Evolutionary conservation across 1,140 invertebrate species (phyloP).

Genomic region (Tetragonula clypearis): DNA sequence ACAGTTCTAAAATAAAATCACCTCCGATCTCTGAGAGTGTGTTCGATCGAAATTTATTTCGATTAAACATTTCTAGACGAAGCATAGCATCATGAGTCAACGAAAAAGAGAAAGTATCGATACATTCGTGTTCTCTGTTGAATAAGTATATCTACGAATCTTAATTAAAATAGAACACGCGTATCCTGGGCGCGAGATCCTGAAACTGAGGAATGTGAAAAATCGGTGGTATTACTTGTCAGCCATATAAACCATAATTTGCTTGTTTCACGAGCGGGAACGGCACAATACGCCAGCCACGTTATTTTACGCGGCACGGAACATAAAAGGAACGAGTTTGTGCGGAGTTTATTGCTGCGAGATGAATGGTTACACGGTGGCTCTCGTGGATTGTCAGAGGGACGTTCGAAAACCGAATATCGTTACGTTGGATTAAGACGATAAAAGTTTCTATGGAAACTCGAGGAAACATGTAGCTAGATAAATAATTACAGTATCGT

Average conservation of each 20-base stretch:
- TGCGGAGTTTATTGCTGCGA: not conserved
- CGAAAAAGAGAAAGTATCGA: not conserved
- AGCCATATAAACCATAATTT: constrained; percentile 3
- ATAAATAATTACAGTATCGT: too few relatives aligned
- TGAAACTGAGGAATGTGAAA: not conserved
- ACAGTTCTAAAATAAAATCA: too few relatives aligned
- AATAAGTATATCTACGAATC: not conserved
- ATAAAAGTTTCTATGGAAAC: constrained; percentile 9
- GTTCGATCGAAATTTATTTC: too few relatives aligned
- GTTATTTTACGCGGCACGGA: not conserved
- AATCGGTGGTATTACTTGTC: not conserved
- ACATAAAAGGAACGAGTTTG: not conserved
- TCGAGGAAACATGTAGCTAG: too few relatives aligned
- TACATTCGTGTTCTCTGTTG: too few relatives aligned
- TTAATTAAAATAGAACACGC: not conserved
- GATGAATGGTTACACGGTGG: not conserved
- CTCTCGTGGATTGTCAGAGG: not conserved
- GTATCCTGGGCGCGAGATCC: not conserved
- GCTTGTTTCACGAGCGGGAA: not conserved
- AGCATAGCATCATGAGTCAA: too few relatives aligned
- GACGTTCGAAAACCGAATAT: not conserved
- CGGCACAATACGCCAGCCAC: not conserved
- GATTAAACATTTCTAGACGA: too few relatives aligned
- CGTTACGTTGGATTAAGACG: not conserved
- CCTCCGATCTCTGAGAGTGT: too few relatives aligned